A percentile compares a stretch with the other conserved stretches of the same genome.
These are phyloP conservation scores for Clarias fuscus DNA, from an alignment of 2,797 vertebrate species.

Conservation along the genomic window DNA sequence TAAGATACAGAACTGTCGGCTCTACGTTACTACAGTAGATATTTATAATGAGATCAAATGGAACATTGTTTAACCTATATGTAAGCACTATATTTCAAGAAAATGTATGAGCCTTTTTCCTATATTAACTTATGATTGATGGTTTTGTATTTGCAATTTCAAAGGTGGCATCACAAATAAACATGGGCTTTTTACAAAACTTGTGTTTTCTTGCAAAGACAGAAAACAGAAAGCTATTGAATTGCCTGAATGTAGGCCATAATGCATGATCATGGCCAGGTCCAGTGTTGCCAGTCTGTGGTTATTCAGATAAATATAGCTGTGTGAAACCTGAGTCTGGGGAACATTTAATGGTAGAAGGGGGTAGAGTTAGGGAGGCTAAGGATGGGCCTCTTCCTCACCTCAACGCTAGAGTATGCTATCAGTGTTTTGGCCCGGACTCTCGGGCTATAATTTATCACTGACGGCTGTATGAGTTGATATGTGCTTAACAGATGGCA, in stretches of 20 bases:
- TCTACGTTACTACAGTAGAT: too few relatives aligned
- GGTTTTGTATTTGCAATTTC: background rate
- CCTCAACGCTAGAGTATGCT: constrained; percentile 22
- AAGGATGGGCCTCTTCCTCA: constrained; percentile 2
- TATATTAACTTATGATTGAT: background rate
- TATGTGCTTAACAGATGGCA: constrained; percentile 29
- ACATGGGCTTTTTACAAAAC: background rate
- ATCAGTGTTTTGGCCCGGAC: constrained; percentile 34
- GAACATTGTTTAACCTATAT: background rate
- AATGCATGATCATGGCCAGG: constrained; percentile 9
- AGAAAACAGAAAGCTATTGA: background rate
- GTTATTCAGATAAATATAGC: constrained; percentile 70
- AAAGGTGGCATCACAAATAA: background rate
- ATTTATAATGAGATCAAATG: background rate
- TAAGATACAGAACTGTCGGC: too few relatives aligned
- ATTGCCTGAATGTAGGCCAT: background rate
- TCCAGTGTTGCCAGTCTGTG: constrained; percentile 59
- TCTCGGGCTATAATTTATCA: constrained; percentile 42
- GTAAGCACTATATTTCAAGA: background rate
- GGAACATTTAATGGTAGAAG: constrained; percentile 60
- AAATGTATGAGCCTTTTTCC: too few relatives aligned
- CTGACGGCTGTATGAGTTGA: constrained; percentile 18
- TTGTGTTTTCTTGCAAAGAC: background rate
- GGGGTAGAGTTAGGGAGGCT: constrained; percentile 38
- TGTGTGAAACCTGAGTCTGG: constrained; percentile 67